These are phyloP conservation scores for Brachynemurus nebulosus DNA, from an alignment of 2,888 invertebrate genomes.

Conservation along the genomic window DNA sequence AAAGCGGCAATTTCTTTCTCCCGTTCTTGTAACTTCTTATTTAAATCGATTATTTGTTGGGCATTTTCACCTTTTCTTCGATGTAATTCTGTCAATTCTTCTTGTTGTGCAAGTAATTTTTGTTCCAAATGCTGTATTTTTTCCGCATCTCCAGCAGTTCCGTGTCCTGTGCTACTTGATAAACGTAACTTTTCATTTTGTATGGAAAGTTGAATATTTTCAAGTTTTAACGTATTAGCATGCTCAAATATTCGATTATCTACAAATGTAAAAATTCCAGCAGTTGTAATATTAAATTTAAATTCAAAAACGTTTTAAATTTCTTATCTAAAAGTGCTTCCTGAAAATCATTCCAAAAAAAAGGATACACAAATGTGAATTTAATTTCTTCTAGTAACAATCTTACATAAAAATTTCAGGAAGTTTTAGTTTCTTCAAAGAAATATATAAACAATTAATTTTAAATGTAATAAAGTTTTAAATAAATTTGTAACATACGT, in stretches of 20 bases:
- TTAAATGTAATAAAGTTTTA: too few species aligned
- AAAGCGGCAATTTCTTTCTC: conserved; percentile 60
- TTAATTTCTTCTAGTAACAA: conserved; percentile 8
- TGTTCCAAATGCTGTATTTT: conserved; percentile 67
- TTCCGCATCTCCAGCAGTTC: conserved; percentile 31
- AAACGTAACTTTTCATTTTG: conserved; percentile 67
- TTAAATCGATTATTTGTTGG: conserved; percentile 84
- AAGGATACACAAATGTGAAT: too few species aligned
- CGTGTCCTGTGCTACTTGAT: conserved; percentile 22
- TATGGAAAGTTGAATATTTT: conserved; percentile 74
- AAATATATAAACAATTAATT: too few species aligned
- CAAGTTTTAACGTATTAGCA: conserved; percentile 61
- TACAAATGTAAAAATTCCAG: conserved; percentile 36
- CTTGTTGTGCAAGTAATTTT: conserved; percentile 73
- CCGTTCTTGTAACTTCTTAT: conserved; percentile 70
- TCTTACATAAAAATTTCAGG: too few species aligned
- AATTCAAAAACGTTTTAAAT: too few species aligned
- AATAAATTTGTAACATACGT: conserved; percentile 15
- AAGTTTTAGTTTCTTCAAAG: too few species aligned
- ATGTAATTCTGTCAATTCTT: conserved; percentile 84
- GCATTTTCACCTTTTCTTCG: conserved; percentile 83
- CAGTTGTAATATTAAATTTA: too few species aligned
- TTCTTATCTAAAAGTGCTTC: too few species aligned
- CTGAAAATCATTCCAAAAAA: too few species aligned
- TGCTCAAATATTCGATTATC: conserved; percentile 80